These are phyloP conservation scores for Myrmecophaga tridactyla DNA, from an alignment of 2,113 vertebrate species.

Conservation along the genomic window DNA sequence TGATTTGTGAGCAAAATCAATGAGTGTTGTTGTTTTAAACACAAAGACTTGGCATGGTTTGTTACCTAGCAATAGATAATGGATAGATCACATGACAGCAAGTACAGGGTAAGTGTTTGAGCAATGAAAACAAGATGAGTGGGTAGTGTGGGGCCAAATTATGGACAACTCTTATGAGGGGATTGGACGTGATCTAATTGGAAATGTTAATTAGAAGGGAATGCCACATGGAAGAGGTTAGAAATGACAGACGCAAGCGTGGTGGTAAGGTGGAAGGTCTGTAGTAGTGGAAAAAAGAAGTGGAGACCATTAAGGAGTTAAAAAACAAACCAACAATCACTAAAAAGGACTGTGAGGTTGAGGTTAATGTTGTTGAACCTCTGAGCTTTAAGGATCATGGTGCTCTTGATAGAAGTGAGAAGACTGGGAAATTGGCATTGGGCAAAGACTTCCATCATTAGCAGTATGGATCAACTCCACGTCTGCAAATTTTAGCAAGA, in stretches of 20 bases:
- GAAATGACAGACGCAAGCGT: background rate
- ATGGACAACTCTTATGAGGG: background rate
- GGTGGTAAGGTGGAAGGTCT: background rate
- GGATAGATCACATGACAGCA: background rate
- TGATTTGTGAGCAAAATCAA: background rate
- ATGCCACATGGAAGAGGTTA: background rate
- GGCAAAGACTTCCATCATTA: background rate
- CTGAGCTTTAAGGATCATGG: background rate
- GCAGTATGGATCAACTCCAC: slow-evolving; percentile 15
- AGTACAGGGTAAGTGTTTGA: background rate
- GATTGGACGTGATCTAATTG: background rate
- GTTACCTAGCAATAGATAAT: background rate
- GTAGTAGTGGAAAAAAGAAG: background rate
- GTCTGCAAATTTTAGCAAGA: background rate
- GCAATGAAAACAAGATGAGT: background rate
- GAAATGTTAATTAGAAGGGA: background rate
- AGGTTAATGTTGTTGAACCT: background rate
- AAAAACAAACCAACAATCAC: background rate
- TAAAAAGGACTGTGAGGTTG: background rate
- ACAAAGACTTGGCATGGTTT: background rate
- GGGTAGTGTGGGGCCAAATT: background rate
- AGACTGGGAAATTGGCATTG: background rate
- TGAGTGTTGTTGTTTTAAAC: background rate
- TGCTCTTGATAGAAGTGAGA: background rate
- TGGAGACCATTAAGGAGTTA: background rate